Percentiles rank a stretch among this genome's conserved stretches.
These are phyloP conservation scores for Stegastes partitus DNA, from an alignment of 2,113 vertebrate species.

Conservation along the genomic window DNA sequence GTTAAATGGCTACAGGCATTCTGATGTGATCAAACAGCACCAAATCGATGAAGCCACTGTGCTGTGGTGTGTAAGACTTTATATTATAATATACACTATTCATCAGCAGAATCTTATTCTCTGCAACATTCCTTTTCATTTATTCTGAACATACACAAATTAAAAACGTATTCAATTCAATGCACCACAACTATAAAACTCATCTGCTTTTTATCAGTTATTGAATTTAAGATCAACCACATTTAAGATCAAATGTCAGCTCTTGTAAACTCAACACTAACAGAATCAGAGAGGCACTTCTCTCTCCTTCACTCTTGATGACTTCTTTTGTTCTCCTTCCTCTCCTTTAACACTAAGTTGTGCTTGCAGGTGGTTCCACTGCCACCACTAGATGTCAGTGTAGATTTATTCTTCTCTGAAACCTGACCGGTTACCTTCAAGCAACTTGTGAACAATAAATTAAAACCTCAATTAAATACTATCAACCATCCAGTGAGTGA, in stretches of 20 bases:
- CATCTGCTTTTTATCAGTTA: background rate
- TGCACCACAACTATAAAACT: slow-evolving; percentile 9
- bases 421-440: too few relatives aligned
- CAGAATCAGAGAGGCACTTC: slow-evolving; percentile 5
- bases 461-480: too few relatives aligned
- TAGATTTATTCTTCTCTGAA: slow-evolving; percentile 11
- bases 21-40: slow-evolving; percentile 11
- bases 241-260: background rate
- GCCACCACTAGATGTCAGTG: slow-evolving; percentile 70
- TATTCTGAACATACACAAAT: slow-evolving; percentile 18
- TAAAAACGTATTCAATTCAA: slow-evolving; percentile 18
- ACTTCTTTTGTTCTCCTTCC: slow-evolving; percentile 11
- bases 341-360: background rate
- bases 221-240: background rate
- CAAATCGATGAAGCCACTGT: background rate
- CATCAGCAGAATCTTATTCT: background rate
- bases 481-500: background rate
- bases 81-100: background rate
- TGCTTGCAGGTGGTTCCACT: background rate
- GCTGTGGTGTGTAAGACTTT: background rate
- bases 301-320: background rate
- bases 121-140: slow-evolving; percentile 18
- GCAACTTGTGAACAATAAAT: slow-evolving; percentile 8
- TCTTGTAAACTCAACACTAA: slow-evolving; percentile 38
- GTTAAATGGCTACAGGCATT: slow-evolving; percentile 38